These are phyloP conservation scores for Chrysolina haemoptera DNA, from an alignment of 2,888 invertebrate species.

Conservation along the genomic window DNA sequence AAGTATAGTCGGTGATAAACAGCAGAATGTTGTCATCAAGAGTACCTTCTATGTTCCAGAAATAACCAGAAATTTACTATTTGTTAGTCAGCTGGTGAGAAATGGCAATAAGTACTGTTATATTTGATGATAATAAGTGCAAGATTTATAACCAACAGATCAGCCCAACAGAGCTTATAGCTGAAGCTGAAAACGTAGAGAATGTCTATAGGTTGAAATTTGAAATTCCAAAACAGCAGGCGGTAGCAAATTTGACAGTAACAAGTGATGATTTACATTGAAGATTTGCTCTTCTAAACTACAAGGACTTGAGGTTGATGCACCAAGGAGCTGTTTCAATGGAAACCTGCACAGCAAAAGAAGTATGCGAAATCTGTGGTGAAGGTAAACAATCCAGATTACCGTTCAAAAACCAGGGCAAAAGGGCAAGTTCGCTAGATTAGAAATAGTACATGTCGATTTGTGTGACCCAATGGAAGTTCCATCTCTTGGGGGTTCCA, in stretches of 20 bases:
- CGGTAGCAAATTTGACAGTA: too few species aligned
- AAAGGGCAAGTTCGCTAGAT: constrained; percentile 24
- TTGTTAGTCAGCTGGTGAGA: constrained; percentile 34
- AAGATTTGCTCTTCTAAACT: background rate
- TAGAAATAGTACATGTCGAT: constrained; percentile 45
- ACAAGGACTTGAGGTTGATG: background rate
- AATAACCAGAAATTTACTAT: constrained; percentile 40
- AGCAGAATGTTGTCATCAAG: constrained; percentile 15
- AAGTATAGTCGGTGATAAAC: constrained; percentile 29
- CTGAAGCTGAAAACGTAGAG: background rate
- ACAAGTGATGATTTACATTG: background rate
- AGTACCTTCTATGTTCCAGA: constrained; percentile 36
- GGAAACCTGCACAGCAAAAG: too few species aligned
- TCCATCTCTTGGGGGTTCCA: background rate
- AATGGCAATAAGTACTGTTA: constrained; percentile 26
- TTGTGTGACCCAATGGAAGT: constrained; percentile 20
- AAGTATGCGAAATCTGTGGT: constrained; percentile 14
- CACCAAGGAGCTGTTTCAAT: too few species aligned
- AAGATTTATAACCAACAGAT: constrained; percentile 25
- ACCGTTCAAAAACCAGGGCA: constrained; percentile 49
- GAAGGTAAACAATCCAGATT: constrained; percentile 57
- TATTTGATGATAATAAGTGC: constrained; percentile 30
- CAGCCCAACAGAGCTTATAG: too few species aligned
- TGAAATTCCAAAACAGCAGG: too few species aligned
- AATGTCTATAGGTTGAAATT: background rate